Base-by-base conservation (phyloP, 2,888 invertebrate species). In the Drosophila vallismaia region DNA sequence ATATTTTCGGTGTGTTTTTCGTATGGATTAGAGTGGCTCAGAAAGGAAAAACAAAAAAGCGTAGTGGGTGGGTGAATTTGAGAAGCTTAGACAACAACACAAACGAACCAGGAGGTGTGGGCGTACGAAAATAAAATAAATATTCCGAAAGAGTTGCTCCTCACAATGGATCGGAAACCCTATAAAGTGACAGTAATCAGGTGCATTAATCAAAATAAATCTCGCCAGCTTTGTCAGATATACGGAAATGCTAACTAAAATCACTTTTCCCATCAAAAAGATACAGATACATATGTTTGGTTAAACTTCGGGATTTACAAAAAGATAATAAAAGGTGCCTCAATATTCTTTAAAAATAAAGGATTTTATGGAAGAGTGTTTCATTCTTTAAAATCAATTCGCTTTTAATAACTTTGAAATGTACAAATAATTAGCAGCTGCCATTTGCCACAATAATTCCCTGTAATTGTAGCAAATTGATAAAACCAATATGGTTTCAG, bases 11-110 rank as follows among this genome's bases (percentile, higher is more conserved):
- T 71, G 44, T 44, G 45, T 70, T 79, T 64, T 80, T 74, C 79
- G 53, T 72, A 72, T 69, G 83, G 83, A 83, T 86, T 83, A 86
- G 74, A 72, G 70, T 78, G 71, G 74, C 82, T 79, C 76, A 76
- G 66, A 58, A 52, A 46, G 66, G 60, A 57, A 62, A 48, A 49
- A 46, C 36, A 62, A 24, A n/a, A 19, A 4, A 48, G 28, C n/a
- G 24, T 45, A 44, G 64, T 42, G 14, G 40, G 40, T 19, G 46
- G 52, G 51, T 19, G 57, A 26, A 12, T 26, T 33, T 38, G 45
- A 52, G 50, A 33, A 64, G 64, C 64, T 64, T 64, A 52, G 46
- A 38, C 40, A 48, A 48, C 31, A 56, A 48, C 40, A 48, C 24
- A 57, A 60, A 38, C 26, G 42, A 49, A 42, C 19, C 24, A 14